A percentile compares a stretch with the other conserved stretches of the same genome.
Evolutionary conservation across 2,797 vertebrate genomes (phyloP).

Genomic region (Hoplostethus atlanticus): DNA sequence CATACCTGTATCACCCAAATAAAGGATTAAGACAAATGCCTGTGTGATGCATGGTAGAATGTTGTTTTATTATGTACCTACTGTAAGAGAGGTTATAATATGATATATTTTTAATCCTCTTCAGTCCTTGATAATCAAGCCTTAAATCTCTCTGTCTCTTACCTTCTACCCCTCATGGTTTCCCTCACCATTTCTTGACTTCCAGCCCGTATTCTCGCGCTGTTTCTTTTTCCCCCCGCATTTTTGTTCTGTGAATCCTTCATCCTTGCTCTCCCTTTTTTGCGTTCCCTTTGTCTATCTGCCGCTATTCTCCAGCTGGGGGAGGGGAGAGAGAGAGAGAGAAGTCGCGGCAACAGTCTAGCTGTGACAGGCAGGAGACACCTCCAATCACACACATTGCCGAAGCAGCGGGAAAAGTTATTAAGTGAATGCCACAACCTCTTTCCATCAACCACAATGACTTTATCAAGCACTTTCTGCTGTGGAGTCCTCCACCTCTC

Average conservation of each 20-base stretch:
- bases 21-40: not conserved
- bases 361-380: conserved; percentile 70
- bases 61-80: conserved; percentile 6
- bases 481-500: conserved; percentile 28
- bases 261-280: not conserved
- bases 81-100: conserved; percentile 2
- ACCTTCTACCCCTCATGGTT: not conserved
- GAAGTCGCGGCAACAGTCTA: conserved; percentile 50
- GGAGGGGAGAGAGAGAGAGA: conserved; percentile 4
- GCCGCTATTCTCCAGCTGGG: conserved; percentile 19
- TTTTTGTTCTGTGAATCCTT: conserved; percentile 23
- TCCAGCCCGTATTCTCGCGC: not conserved
- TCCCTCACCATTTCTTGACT: conserved; percentile 14
- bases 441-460: conserved; percentile 78
- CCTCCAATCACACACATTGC: conserved; percentile 61
- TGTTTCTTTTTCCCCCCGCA: conserved; percentile 12
- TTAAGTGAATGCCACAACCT: conserved; percentile 74
- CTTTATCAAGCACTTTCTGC: conserved; percentile 61
- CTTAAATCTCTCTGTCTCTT: conserved; percentile 13
- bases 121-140: conserved; percentile 23
- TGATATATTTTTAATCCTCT: not conserved
- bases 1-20: conserved; percentile 19
- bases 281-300: not conserved
- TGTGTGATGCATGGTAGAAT: not conserved
- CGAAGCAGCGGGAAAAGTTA: conserved; percentile 67